phyloP scores from a whole-genome alignment of 2,888 invertebrate genomes.

The Ophraella communa region DNA sequence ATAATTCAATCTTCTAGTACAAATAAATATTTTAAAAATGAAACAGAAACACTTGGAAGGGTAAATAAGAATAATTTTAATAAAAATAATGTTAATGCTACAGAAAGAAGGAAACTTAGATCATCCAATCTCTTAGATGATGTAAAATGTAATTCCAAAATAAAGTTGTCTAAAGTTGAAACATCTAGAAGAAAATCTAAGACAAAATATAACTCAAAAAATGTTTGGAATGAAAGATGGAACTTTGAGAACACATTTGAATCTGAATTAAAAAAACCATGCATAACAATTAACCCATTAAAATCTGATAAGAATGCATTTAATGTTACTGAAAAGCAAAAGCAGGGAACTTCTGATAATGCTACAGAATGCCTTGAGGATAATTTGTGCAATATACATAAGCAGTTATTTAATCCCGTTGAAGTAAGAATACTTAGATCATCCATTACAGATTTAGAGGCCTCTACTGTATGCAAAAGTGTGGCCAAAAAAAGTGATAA shows the following conservation, averaged over 20 bases:
- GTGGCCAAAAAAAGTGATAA: background rate
- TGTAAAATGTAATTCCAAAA: background rate
- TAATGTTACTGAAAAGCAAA: background rate
- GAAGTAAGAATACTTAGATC: background rate
- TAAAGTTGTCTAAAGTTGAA: background rate
- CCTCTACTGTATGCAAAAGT: background rate
- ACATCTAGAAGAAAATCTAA: background rate
- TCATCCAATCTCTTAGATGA: background rate
- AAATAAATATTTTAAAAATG: background rate
- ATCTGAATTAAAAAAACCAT: background rate
- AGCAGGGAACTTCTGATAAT: background rate
- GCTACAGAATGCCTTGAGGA: background rate
- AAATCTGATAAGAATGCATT: background rate
- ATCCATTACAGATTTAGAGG: background rate
- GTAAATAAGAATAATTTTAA: background rate
- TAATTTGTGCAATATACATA: too few relatives aligned
- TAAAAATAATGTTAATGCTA: background rate
- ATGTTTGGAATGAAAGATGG: too few relatives aligned
- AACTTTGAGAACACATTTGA: too few relatives aligned
- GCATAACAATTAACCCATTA: background rate
- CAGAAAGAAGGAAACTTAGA: conserved; percentile 9
- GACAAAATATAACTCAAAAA: too few relatives aligned
- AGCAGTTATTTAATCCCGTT: background rate
- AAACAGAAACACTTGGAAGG: background rate
- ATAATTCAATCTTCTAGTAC: background rate